Evolutionary conservation across 2,113 vertebrate species (phyloP), one percentile per base, ranked within the genome.

Genomic region (Leptobrachium leishanense): DNA sequence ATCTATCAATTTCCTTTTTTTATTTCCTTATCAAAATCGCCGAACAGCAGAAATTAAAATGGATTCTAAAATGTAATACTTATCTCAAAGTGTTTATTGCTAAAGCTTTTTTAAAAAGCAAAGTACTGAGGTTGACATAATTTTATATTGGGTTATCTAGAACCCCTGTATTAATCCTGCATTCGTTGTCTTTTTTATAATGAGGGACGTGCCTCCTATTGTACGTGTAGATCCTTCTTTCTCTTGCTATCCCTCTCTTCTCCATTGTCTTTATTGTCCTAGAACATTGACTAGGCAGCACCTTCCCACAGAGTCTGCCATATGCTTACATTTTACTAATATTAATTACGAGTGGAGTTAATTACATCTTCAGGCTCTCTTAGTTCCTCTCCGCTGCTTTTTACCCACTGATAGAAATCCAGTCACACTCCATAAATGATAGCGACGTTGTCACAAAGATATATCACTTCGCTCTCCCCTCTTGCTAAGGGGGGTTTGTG

Each of bases 311-410:
- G 46, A 73, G 77, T 74, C 46, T 39, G 41, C 70, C 77, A 79
- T 73, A 79, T 79, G 77, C 77, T 79, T 73, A 72, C 50, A 70
- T 73, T 74, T 73, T 74, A 39, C 70, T 73, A 79, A 79, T 74
- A 79, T 73, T 74, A 79, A 79, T 79, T 79, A 79, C 73, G 64
- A 79, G 70, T 2, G 50, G 46, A 79, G 62, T 73, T 79, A 73
- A 73, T 79, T 73, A 44, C 64, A 73, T 79, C 70, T 79, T 67
- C 64, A 73, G 77, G 77, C 77, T 67, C 42, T 73, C 63, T 66
- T 67, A 4, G 62, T 73, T 79, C 70, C 77, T 59, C 77, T 79
- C 50, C 70, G 46, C 6, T 68, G 69, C 69, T 55, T 66, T 73
- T 74, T 43, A 73, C 63, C 50, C 70, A 79, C 62, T 39, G 75